These are phyloP conservation scores for Piaya cayana DNA, from an alignment of 2,113 vertebrate genomes.

Conservation along the genomic window DNA sequence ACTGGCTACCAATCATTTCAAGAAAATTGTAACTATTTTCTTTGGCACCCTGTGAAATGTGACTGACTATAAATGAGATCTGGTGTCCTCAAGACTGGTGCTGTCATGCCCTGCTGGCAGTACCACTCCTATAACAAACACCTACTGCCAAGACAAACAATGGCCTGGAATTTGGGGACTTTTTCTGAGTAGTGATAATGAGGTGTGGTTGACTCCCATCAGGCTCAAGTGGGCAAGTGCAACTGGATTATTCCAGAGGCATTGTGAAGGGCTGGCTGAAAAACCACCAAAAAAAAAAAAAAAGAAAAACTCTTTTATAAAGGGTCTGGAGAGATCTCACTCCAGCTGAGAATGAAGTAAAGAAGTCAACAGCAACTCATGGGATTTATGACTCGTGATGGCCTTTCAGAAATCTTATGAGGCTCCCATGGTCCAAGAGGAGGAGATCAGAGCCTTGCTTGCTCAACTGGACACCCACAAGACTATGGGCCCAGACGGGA, in stretches of 20 bases:
- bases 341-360: neutral
- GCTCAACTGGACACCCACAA: too few relatives aligned
- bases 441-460: too few relatives aligned
- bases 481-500: too few relatives aligned
- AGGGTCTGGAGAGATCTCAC: neutral
- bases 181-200: conserved; percentile 42
- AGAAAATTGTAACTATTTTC: conserved; percentile 11
- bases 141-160: conserved; percentile 28
- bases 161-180: neutral
- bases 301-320: neutral
- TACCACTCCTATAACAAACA: neutral
- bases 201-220: conserved; percentile 38
- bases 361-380: neutral
- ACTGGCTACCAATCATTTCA: conserved; percentile 8
- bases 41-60: conserved; percentile 3
- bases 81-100: neutral
- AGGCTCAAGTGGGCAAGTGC: neutral
- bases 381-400: neutral
- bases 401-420: neutral
- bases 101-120: neutral
- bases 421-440: too few relatives aligned
- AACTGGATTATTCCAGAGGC: neutral
- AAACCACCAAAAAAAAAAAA: neutral
- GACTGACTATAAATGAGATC: neutral
- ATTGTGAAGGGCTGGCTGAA: conserved; percentile 14